Conservation (phyloP, 2,113 vertebrate genomes). For the Gambusia affinis region DNA sequence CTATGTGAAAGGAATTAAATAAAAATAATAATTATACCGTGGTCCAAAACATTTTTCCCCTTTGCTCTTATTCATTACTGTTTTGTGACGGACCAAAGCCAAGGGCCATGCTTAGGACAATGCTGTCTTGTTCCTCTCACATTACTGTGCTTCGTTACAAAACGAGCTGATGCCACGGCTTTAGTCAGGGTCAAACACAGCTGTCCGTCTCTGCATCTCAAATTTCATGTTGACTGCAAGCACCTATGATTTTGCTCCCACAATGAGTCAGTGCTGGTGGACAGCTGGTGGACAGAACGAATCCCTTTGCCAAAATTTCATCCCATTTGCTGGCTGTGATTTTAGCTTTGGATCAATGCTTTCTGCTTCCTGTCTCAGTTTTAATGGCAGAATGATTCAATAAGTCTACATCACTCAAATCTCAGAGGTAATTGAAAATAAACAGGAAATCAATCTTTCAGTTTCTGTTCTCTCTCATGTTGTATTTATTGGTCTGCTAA, state of each 20-base stretch:
- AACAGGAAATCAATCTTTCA: neutral
- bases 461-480: neutral
- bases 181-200: slow-evolving; percentile 63
- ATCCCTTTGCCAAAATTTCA: slow-evolving; percentile 15
- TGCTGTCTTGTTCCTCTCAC: slow-evolving; percentile 69
- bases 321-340: slow-evolving; percentile 19
- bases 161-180: slow-evolving; percentile 76
- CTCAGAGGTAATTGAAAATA: no score
- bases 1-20: neutral
- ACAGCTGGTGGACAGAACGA: slow-evolving; percentile 2
- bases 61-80: neutral
- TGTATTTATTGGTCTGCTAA: neutral
- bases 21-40: neutral
- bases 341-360: slow-evolving; percentile 25
- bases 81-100: slow-evolving; percentile 52
- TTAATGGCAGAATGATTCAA: neutral
- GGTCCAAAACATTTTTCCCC: slow-evolving; percentile 3
- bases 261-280: slow-evolving; percentile 1
- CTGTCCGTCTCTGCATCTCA: slow-evolving; percentile 58
- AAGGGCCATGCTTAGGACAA: slow-evolving; percentile 71
- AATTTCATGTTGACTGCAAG: slow-evolving; percentile 65
- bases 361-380: neutral
- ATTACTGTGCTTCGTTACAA: slow-evolving; percentile 71
- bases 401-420: no score
- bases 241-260: slow-evolving; percentile 50